Evolutionary conservation across 1,140 invertebrate genomes (phyloP), one percentile per base, ranked within the genome.

Genomic region (Mactra quadrangularis): DNA sequence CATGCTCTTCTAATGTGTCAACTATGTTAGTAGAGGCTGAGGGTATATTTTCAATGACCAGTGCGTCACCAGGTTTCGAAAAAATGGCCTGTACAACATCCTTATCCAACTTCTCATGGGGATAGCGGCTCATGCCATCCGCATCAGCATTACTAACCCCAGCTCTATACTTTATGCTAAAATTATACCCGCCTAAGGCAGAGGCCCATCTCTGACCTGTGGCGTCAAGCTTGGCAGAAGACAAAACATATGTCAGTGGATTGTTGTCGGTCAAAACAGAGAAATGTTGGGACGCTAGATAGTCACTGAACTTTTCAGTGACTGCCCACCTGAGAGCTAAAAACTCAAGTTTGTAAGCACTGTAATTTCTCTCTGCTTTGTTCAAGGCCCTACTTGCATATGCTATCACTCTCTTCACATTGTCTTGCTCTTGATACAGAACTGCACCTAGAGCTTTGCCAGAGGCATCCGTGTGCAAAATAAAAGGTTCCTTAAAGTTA

Each of bases 121-220:
- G n/a, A n/a, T n/a, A n/a, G n/a, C n/a, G n/a, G n/a, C n/a, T n/a
- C n/a, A n/a, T n/a, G n/a, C n/a, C n/a, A n/a, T n/a, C n/a, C n/a
- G n/a, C n/a, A n/a, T n/a, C n/a, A n/a, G n/a, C n/a, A n/a, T n/a
- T n/a, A 72, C 81, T 25, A 35, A 22, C 15, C 72, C 86, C 25
- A n/a, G 74, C 35, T 17, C 52, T 68, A 47, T 85, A 85, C 22
- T 25, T 38, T 55, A 85, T 74, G 25, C 53, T 47, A 68, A 83
- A 85, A 29, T 74, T 27, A 45, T 60, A 87, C 9, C 22, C 22
- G 13, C 70, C 50, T n/a, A 86, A 57, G 9, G 59, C 35, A 45
- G 79, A 38, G 38, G 84, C 57, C 84, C 79, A 85, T 35, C 84
- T 17, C 38, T 87, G 86, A 19, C 75, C 55, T 19, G 86, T 83